Conservation (phyloP, 2,113 vertebrate genomes). For the Sciurus niger region DNA sequence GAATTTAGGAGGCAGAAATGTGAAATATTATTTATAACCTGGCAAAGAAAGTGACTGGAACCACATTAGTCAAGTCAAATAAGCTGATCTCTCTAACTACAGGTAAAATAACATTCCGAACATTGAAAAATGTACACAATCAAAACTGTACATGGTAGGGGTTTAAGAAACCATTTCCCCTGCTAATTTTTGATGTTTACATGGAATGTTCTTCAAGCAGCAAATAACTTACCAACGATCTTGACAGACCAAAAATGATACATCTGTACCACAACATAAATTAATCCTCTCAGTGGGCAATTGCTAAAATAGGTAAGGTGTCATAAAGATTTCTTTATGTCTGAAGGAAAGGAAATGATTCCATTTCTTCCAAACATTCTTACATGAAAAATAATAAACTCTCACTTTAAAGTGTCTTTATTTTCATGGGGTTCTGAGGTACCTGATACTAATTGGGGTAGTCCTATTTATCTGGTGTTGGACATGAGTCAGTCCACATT, state of each 20-base stretch:
- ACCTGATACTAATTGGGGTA: constrained; percentile 54
- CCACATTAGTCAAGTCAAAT: constrained; percentile 73
- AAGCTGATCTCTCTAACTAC: constrained; percentile 79
- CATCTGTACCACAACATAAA: constrained; percentile 84
- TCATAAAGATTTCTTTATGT: constrained; percentile 82
- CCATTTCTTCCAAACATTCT: constrained; percentile 80
- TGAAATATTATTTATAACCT: constrained; percentile 83
- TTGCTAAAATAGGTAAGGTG: constrained; percentile 80
- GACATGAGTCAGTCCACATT: not conserved
- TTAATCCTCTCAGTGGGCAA: constrained; percentile 82
- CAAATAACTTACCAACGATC: constrained; percentile 75
- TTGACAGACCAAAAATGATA: constrained; percentile 81
- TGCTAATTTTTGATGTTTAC: constrained; percentile 82
- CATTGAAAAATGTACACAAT: constrained; percentile 80
- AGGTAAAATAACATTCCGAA: constrained; percentile 86
- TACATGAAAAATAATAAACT: constrained; percentile 84
- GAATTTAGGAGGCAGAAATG: constrained; percentile 44
- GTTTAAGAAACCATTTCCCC: constrained; percentile 78
- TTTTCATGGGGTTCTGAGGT: constrained; percentile 62
- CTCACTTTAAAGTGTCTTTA: constrained; percentile 78
- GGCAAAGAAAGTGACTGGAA: constrained; percentile 79
- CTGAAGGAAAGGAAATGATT: constrained; percentile 83
- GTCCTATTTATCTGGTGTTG: constrained; percentile 59
- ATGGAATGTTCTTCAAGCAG: constrained; percentile 81
- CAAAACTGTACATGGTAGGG: constrained; percentile 67